A percentile compares a stretch with the other conserved stretches of the same genome.
These are phyloP conservation scores for Epiperipatus broadwayi DNA, from an alignment of 2,888 invertebrate species.

Conservation along the genomic window DNA sequence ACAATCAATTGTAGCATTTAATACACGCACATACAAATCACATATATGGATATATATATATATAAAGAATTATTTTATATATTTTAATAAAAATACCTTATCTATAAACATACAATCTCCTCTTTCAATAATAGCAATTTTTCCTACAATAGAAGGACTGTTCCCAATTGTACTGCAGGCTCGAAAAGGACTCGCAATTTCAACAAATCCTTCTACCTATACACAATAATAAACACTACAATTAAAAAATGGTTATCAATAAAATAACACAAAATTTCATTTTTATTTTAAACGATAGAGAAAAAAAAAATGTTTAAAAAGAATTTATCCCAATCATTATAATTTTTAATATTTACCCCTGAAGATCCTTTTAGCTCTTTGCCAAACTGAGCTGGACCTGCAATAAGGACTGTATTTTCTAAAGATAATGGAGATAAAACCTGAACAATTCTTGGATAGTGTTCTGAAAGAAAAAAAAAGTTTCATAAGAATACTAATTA, in stretches of 20 bases:
- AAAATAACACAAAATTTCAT: conserved; percentile 18
- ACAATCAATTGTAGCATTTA: conserved; percentile 10
- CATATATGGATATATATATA: not conserved
- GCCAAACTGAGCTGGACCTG: conserved; percentile 82
- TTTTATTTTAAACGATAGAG: too few relatives aligned
- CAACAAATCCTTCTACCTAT: conserved; percentile 43
- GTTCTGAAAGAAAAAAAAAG: conserved; percentile 30
- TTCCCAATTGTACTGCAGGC: conserved; percentile 41
- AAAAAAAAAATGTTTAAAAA: too few relatives aligned
- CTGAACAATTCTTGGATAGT: conserved; percentile 37
- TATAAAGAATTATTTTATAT: conserved; percentile 11
- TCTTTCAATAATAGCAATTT: conserved; percentile 64
- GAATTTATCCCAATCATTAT: too few relatives aligned
- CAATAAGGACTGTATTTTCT: conserved; percentile 38
- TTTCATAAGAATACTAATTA: too few relatives aligned
- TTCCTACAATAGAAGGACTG: conserved; percentile 40
- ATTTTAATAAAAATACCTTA: too few relatives aligned
- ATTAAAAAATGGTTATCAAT: not conserved
- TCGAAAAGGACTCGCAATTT: conserved; percentile 47
- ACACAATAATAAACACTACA: not conserved
- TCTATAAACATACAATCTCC: conserved; percentile 91
- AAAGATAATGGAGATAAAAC: conserved; percentile 33
- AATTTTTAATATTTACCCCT: conserved; percentile 30
- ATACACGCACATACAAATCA: not conserved
- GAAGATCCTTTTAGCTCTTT: conserved; percentile 42